A percentile compares a stretch with the other conserved stretches of the same genome.
Conservation (phyloP, 2,888 invertebrate genomes). For the Ormyrus labotus region DNA sequence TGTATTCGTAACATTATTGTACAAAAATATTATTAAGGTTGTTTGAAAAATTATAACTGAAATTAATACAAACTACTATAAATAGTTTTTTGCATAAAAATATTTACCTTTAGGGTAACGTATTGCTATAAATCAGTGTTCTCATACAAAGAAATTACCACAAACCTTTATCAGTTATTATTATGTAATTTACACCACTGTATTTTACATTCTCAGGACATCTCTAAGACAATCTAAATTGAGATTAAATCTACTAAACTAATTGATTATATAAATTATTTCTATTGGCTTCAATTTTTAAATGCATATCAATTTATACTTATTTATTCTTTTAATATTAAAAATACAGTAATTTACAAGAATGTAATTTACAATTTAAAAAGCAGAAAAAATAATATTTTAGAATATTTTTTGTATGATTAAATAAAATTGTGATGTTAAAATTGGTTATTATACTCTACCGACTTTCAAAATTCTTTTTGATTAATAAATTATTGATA, state of each 20-base stretch:
- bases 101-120: no score
- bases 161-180: no score
- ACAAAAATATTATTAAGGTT: conserved; percentile 28
- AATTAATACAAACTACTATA: no score
- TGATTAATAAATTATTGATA: conserved; percentile 13
- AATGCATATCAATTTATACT: no score
- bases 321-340: no score
- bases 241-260: not conserved
- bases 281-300: not conserved
- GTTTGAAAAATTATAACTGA: not conserved
- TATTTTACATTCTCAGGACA: not conserved
- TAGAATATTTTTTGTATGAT: not conserved
- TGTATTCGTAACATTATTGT: conserved; percentile 22
- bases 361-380: not conserved
- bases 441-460: conserved; percentile 13
- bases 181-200: no score
- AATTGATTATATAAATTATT: conserved; percentile 3
- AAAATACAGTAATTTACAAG: no score
- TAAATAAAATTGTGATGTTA: conserved; percentile 10
- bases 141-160: no score
- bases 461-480: conserved; percentile 10
- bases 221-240: conserved; percentile 25
- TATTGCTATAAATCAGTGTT: no score
- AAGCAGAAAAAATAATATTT: not conserved
- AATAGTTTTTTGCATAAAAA: no score